Base-by-base conservation (phyloP, 2,113 vertebrate genomes). In the Mirza zaza region DNA sequence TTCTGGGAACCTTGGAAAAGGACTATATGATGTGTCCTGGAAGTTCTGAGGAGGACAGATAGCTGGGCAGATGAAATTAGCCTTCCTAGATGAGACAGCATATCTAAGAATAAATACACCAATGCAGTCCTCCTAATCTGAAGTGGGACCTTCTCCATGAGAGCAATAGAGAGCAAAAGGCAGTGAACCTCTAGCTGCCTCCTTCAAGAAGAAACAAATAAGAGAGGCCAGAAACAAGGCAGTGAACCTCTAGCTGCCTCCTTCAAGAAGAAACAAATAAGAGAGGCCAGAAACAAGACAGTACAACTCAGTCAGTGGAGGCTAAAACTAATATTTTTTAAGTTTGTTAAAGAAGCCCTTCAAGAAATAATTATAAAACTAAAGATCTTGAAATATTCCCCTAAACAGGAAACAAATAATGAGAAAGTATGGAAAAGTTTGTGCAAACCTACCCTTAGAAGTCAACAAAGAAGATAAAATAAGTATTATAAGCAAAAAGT, bases 321-420 rank as follows among this genome's bases (percentile, higher is more conserved):
- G 52, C 55, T 48, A 81, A 94, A 86, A 63, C 59, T 87, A 67
- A 42, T 61, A 55, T 68, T 88, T 92, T 88, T 57, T 61, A 92
- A 84, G 25, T 71, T 36, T 87, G 39, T 91, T 96, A 61, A 79
- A 95, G 45, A 67, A 88, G 18, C 63, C 55, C 39, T 89, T 81
- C 15, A 89, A 73, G 32, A 71, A 89, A 83, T 39, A 73, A 27
- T 89, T 92, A 88, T 48, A 92, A 89, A 95, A 95, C 50, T 90
- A 81, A 86, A 8, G 57, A 45, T 52, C 59, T 90, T 90, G 57
- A 84, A 59, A 79, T 50, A 67, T 18, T 88, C 48, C 55, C 87
- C 45, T 2, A 94, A 87, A 70, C 52, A 94, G 91, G 39, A 81
- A 82, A 71, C 45, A 87, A 86, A 93, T 77, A 68, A 90, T 71